A percentile compares a stretch with the other conserved stretches of the same genome.
Evolutionary conservation across 2,113 vertebrate species (phyloP).

Genomic region (Panthera uncia): DNA sequence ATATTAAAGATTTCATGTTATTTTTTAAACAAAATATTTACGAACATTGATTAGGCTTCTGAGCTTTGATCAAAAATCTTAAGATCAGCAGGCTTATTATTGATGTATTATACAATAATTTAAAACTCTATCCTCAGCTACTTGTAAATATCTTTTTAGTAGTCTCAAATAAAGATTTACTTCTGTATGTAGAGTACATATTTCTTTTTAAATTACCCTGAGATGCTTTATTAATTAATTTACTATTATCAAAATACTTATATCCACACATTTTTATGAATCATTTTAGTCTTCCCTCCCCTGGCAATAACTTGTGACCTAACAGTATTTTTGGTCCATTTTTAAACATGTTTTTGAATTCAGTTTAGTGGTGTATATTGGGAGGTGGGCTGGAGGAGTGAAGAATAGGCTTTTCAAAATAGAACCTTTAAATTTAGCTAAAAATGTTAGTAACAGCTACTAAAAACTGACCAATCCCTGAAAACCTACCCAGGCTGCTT

Average conservation of each 20-base stretch:
- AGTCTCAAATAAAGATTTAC: conserved; percentile 22
- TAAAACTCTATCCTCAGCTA: not conserved
- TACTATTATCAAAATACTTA: not conserved
- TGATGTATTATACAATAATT: not conserved
- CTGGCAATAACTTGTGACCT: conserved; percentile 50
- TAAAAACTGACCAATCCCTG: conserved; percentile 30
- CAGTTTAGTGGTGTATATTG: not conserved
- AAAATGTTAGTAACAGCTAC: conserved; percentile 72
- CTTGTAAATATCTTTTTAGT: conserved; percentile 36
- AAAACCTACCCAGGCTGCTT: conserved; percentile 47
- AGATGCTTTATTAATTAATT: not conserved
- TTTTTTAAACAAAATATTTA: not conserved
- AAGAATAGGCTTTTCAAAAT: conserved; percentile 53
- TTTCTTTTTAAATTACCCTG: not conserved
- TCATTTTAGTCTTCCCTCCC: conserved; percentile 39
- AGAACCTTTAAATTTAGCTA: conserved; percentile 74
- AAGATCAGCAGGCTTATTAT: not conserved
- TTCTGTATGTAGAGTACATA: not conserved
- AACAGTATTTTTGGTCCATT: conserved; percentile 54
- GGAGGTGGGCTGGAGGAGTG: not conserved
- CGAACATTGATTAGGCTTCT: conserved; percentile 34
- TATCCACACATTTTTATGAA: not conserved
- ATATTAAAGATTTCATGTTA: conserved; percentile 1
- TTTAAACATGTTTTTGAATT: conserved; percentile 66
- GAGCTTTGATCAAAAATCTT: conserved; percentile 10